Evolutionary conservation across 2,113 vertebrate species (phyloP), one percentile per base, ranked within the genome.

Genomic region (Ornithorhynchus anatinus): DNA sequence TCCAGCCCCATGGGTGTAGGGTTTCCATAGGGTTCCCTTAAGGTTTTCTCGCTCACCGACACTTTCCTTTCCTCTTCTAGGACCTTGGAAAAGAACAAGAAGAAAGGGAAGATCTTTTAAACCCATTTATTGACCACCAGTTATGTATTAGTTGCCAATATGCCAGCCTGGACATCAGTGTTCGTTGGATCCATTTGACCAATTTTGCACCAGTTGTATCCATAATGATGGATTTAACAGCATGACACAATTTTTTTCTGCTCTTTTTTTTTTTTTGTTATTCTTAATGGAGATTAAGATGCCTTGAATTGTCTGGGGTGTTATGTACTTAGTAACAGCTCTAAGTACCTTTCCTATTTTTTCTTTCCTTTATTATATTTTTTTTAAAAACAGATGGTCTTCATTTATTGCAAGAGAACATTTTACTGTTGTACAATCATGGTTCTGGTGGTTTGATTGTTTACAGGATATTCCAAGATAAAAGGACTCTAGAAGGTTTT

Each of bases 61-160:
- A 12, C 60, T 69, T 59, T 72, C 29, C 19, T 71, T 69, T 74
- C 76, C 31, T 82, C 20, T 13, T 57, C 86, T 57, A 99, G 97
- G 90, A 99, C 96, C 91, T 95, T 99, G 96, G 97, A 99, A 93
- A 99, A 99, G 92, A 99, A 99, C 92, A 97, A 97, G 95, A 99
- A 99, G 94, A 99, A 99, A 96, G 97, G 97, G 88, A 99, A 99
- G 94, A 99, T 99, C 92, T 98, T 99, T 93, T 99, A 96, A 95
- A 87, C 69, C 69, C 81, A 86, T 84, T 72, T 75, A 71, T 79
- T 89, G 88, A 94, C 91, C 90, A 91, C 89, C 93, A 88, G 89
- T 94, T 90, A 92, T 89, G 59, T 92, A 93, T 91, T 89, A 93
- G 89, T 96, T 96, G 94, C 96, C 95, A 96, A 95, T 89, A 94